Conservation (phyloP, 1,140 invertebrate species). For the Leptopilina clavipes region DNA sequence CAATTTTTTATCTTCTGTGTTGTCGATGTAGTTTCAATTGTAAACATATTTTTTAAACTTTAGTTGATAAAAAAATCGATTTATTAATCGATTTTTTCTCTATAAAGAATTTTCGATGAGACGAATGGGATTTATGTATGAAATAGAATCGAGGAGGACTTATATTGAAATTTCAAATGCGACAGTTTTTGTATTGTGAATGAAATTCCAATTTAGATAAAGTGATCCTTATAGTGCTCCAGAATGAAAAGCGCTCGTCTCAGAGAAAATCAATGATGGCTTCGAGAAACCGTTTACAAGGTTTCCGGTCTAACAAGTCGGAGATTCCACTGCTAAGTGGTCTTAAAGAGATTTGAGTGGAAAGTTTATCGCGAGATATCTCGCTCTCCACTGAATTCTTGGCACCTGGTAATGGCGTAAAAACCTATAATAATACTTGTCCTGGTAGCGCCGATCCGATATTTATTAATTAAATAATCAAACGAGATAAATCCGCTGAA, state of each 20-base stretch:
- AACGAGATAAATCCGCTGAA: conserved; percentile 50
- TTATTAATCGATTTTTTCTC: too few species aligned
- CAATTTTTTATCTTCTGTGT: too few species aligned
- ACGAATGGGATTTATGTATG: too few species aligned
- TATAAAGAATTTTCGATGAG: too few species aligned
- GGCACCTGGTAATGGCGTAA: conserved; percentile 53
- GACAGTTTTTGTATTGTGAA: not conserved
- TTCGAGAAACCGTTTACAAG: conserved; percentile 45
- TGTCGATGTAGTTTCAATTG: too few species aligned
- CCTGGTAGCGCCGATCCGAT: conserved; percentile 52
- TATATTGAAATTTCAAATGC: not conserved
- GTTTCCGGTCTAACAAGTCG: conserved; percentile 53
- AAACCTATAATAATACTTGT: conserved; percentile 61
- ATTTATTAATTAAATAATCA: conserved; percentile 67
- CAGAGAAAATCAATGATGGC: conserved; percentile 42
- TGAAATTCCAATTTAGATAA: conserved; percentile 38
- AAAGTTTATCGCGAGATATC: conserved; percentile 58
- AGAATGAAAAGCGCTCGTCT: conserved; percentile 21
- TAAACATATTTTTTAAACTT: too few species aligned
- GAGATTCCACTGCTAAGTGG: conserved; percentile 55
- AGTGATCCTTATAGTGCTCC: conserved; percentile 30
- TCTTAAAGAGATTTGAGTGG: conserved; percentile 48
- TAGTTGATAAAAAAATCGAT: too few species aligned
- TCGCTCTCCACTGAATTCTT: conserved; percentile 45
- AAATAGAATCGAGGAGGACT: not conserved